Evolutionary conservation across 2,888 invertebrate species (phyloP), one percentile per base, ranked within the genome.

Genomic region (Bugulina stolonifera): DNA sequence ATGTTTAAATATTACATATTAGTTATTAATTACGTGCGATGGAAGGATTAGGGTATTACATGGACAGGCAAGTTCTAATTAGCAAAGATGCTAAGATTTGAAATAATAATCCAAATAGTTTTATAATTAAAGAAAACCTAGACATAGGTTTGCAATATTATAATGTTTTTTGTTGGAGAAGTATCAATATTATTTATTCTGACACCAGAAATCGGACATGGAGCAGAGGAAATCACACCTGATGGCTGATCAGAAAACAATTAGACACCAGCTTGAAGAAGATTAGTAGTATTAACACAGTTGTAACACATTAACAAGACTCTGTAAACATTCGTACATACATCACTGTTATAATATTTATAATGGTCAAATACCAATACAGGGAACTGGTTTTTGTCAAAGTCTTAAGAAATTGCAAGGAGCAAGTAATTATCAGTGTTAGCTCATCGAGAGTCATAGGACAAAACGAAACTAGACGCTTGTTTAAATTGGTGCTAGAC

Each of bases 121-220:
- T 32, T 23, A n/a, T 10, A 57, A 64, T 22, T n/a, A 32, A 64
- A 10, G 10, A 64, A 55, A 18, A 55, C 55, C 23, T 55, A 23
- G 25, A 55, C 22, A 52, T 10, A 52, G 52, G 52, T 52, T 52
- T 14, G 52, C 22, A 14, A 52, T 10, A 52, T n/a, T n/a, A n/a
- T n/a, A n/a, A n/a, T n/a, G n/a, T n/a, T n/a, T n/a, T n/a, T n/a
- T n/a, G n/a, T n/a, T n/a, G n/a, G n/a, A n/a, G n/a, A n/a, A n/a
- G n/a, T n/a, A n/a, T n/a, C n/a, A n/a, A n/a, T n/a, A n/a, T n/a
- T 14, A 52, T 52, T 22, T 52, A 52, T 22, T 52, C 10, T 57
- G 57, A 25, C 57, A 57, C 57, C 57, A 57, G 25, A 57, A 23
- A n/a, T 57, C 57, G 57, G 57, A 64, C 32, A 64, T 55, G 22